Base-by-base conservation (phyloP, 1,140 invertebrate species). In the Spodoptera frugiperda region DNA sequence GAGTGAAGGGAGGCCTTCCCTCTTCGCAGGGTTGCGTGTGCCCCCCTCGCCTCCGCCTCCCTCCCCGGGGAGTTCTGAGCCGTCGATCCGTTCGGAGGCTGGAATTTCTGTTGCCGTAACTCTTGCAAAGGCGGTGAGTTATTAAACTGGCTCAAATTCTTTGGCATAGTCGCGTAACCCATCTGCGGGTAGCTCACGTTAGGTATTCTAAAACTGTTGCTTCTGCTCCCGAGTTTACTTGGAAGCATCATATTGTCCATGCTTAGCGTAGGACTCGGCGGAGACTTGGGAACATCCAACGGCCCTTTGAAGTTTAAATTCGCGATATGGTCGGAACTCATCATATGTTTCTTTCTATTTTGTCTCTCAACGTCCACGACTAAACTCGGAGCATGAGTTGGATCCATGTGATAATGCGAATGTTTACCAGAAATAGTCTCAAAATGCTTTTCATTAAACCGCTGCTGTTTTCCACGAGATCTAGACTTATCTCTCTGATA, bases 401-500 rank as follows among this genome's bases (percentile, higher is more conserved):
- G 95, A 49, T 96, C 95, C 82, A 96, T 94, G 83, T 96, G 95
- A 82, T 96, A 96, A 91, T 96, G 96, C 8, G 95, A 95, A 82
- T 96, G 96, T 83, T 96, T 96, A 5, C 91, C 93, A 11, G 93
- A 94, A 79, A 96, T 96, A 12, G 96, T 96, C 83, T 96, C 96
- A 83, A 96, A 96, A 61, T 95, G 96, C 91, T 97, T 97, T 83
- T 97, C 95, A 61, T 95, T 96, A 81, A 93, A 95, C 78, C 83
- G 89, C 80, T 90, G 94, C 82, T 91, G 94, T 81, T 95, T 94
- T 1, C 90, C 94, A 71, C 95, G 95, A 10, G 96, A 95, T 71
- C 96, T 94, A 5, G 96, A 96, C 91, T 97, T 97, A 87, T 98
- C 97, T 25, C 97, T 93, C 86, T 98, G 97, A 91, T 98, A 98